Evolutionary conservation across 2,888 invertebrate species (phyloP), one percentile per base, ranked within the genome.

Genomic region (Epistrophe grossulariae): DNA sequence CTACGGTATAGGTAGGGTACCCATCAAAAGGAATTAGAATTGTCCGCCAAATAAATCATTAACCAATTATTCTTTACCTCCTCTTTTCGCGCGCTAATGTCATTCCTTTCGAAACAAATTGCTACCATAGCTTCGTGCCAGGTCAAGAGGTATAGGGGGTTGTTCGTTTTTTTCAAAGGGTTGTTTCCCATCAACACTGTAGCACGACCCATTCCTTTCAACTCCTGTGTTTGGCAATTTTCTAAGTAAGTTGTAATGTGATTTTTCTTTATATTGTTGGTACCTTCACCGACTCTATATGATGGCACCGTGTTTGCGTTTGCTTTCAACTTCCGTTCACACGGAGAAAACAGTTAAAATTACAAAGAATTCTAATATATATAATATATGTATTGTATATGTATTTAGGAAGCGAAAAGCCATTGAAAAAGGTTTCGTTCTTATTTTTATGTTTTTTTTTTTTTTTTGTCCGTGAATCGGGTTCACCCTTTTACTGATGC

Each of bases 31-130:
- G 81, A 85, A 85, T 87, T 76, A 76, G 50, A 71, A 76, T 48
- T 87, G 74, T 68, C 79, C 76, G 79, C 84, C 88, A 84, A 80
- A 88, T 84, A 88, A 88, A 84, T 88, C 84, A 88, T 88, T 84
- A 84, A 88, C 73, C 79, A 88, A 88, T 88, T 88, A 88, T 77
- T 70, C 80, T 70, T 40, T 62, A 77, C 87, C 88, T 85, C 66
- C 72, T 43, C 62, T 72, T 74, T 72, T 76, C 52, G 76, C 71
- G 66, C 80, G 43, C 73, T 85, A 85, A 85, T 87, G 82, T 82
- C 85, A 82, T 87, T 82, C 78, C 77, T 55, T 77, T 79, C 50
- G 64, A 71, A 74, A 79, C 81, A 82, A 85, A 87, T 87, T 79
- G 79, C 73, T 57, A 78, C 68, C 62, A 68, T 35, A 31, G 70